Evolutionary conservation across 2,797 vertebrate genomes (phyloP), one percentile per base, ranked within the genome.

Genomic region (Stomatorhinus walkeri): DNA sequence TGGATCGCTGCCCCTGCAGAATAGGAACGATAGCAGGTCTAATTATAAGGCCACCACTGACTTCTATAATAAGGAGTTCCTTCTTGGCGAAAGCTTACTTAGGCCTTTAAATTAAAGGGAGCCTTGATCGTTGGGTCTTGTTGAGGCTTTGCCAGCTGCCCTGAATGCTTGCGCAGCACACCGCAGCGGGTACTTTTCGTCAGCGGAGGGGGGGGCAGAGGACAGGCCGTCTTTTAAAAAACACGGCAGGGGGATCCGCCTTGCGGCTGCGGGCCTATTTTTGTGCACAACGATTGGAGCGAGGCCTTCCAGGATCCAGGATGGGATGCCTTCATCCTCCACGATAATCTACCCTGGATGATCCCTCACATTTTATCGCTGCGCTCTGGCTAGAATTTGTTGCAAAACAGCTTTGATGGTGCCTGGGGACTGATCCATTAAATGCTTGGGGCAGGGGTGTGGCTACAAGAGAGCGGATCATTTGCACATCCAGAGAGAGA

Each of bases 41-140:
- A 68, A 85, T 89, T 89, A 89, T 61, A 83, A 85, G 36, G 83
- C 40, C 81, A 61, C 43, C 4, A 7, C 83, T 49, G 88, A 22
- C 88, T 89, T 89, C 54, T 85, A 89, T 68, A 89, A 89, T 85
- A 85, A 89, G 54, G 40, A 68, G 81, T 89, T 89, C 72, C 88
- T 89, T 89, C 36, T 51, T 22, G 48, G 40, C 7, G 24, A 81
- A 68, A 64, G 9, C 54, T 64, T 51, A 89, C 88, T 85, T 89
- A 52, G 56, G 49, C 40, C 83, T 49, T 64, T 85, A 89, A 85
- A 85, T 85, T 85, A 89, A 85, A 89, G 88, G 81, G 81, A 89
- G 22, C 56, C 83, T 85, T 85, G 81, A 85, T 68, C 81, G 51
- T 68, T 49, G 83, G 88, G 81, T 85, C 81, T 56, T 43, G 81